Conservation (phyloP, 1,140 invertebrate species). For the Goniozus legneri region DNA sequence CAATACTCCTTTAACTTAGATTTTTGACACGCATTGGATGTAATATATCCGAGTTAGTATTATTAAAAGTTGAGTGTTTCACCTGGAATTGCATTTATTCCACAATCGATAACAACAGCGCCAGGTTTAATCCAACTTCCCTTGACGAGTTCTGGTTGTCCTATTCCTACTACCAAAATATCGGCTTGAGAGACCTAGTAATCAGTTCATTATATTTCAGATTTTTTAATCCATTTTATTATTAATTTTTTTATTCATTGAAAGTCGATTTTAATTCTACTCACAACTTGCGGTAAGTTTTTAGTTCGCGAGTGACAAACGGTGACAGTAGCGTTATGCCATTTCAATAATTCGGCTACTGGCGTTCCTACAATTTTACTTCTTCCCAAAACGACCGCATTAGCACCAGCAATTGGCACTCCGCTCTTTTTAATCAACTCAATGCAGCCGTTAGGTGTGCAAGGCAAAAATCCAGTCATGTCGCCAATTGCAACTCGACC, state of each 20-base stretch:
- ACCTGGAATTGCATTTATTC: conserved; percentile 94
- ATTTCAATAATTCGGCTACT: conserved; percentile 89
- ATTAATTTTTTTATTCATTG: no score
- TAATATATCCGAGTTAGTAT: no score
- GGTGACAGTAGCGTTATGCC: conserved; percentile 95
- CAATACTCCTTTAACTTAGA: no score
- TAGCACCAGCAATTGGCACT: conserved; percentile 75
- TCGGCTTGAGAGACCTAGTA: conserved; percentile 67
- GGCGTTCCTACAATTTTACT: conserved; percentile 98
- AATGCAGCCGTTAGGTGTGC: conserved; percentile 89
- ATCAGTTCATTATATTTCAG: no score
- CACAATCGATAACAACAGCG: conserved; percentile 99
- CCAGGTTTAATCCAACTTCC: conserved; percentile 97
- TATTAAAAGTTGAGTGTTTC: no score
- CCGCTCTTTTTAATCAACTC: conserved; percentile 85
- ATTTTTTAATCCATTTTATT: background rate
- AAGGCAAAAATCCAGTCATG: conserved; percentile 83
- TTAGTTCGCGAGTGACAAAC: conserved; percentile 94
- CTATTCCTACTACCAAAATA: conserved; percentile 95
- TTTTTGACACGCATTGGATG: no score
- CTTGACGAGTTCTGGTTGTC: conserved; percentile 87
- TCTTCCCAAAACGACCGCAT: conserved; percentile 90
- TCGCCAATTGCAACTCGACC: conserved; percentile 84
- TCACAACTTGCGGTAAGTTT: conserved; percentile 75
- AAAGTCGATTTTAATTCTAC: conserved; percentile 22